Evolutionary conservation across 1,140 invertebrate species (phyloP).

Genomic region (Lordiphosa clarofinis): DNA sequence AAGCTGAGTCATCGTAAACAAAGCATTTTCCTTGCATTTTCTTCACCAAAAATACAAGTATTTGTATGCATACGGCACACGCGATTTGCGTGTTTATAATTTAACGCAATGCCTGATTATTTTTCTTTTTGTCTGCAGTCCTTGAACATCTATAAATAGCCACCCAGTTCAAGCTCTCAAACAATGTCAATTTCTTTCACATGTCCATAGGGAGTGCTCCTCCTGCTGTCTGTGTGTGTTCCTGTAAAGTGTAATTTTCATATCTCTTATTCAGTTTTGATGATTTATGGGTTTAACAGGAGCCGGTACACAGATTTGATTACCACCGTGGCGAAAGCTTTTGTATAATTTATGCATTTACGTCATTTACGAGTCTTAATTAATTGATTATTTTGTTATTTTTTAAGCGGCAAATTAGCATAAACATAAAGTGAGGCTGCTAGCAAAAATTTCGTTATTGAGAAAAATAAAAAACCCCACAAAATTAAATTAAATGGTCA

Average conservation of each 20-base stretch:
- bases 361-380: constrained; percentile 39
- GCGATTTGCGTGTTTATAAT: constrained; percentile 63
- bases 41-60: background rate
- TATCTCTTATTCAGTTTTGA: constrained; percentile 1
- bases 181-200: constrained; percentile 29
- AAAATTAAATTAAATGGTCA: too few species aligned
- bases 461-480: too few species aligned
- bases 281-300: constrained; percentile 25
- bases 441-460: too few species aligned
- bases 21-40: constrained; percentile 38
- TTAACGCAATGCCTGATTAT: constrained; percentile 52
- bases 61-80: constrained; percentile 29
- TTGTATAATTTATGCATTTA: constrained; percentile 39
- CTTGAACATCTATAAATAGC: constrained; percentile 43
- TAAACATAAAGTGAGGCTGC: too few species aligned
- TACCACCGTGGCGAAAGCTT: constrained; percentile 40
- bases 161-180: constrained; percentile 9
- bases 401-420: too few species aligned
- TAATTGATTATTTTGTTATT: constrained; percentile 22
- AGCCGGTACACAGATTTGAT: constrained; percentile 22
- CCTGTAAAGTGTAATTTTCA: constrained; percentile 22
- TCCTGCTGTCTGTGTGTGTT: too few species aligned
- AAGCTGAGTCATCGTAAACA: constrained; percentile 32
- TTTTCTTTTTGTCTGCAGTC: constrained; percentile 27
- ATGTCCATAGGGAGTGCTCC: constrained; percentile 1